Evolutionary conservation across 2,888 invertebrate genomes (phyloP).

Genomic region (Dynastes hyllus): DNA sequence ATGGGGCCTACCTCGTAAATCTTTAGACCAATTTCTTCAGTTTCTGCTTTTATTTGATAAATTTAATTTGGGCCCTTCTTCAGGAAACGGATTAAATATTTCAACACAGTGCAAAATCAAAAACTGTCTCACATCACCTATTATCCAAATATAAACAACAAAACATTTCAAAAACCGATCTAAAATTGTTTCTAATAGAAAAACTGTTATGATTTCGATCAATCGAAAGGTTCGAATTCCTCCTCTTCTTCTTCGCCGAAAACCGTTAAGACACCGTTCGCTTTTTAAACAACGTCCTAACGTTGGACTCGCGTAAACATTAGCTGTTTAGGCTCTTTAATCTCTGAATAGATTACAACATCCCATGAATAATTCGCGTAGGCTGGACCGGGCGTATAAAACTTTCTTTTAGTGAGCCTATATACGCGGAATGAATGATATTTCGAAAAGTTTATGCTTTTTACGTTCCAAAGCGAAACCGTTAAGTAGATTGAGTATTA

Average conservation of each 20-base stretch:
- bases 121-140: too few relatives aligned
- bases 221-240: not conserved
- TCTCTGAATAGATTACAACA: slow-evolving; percentile 44
- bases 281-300: not conserved
- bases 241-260: not conserved
- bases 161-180: not conserved
- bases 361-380: slow-evolving; percentile 38
- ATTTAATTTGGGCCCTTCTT: too few relatives aligned
- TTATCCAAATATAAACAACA: not conserved
- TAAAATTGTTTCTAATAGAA: not conserved
- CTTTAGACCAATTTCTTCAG: too few relatives aligned
- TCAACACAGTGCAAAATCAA: too few relatives aligned
- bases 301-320: slow-evolving; percentile 35
- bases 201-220: slow-evolving; percentile 2
- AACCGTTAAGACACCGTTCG: slow-evolving; percentile 8
- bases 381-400: slow-evolving; percentile 11
- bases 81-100: too few relatives aligned
- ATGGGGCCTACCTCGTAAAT: too few relatives aligned
- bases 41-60: too few relatives aligned
- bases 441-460: slow-evolving; percentile 21
- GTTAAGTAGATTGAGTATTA: not conserved
- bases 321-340: slow-evolving; percentile 39
- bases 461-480: slow-evolving; percentile 4
- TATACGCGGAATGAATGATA: slow-evolving; percentile 8
- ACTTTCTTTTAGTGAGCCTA: slow-evolving; percentile 21